Evolutionary conservation across 1,140 invertebrate genomes (phyloP).

Genomic region (Sminthurinus signatus): DNA sequence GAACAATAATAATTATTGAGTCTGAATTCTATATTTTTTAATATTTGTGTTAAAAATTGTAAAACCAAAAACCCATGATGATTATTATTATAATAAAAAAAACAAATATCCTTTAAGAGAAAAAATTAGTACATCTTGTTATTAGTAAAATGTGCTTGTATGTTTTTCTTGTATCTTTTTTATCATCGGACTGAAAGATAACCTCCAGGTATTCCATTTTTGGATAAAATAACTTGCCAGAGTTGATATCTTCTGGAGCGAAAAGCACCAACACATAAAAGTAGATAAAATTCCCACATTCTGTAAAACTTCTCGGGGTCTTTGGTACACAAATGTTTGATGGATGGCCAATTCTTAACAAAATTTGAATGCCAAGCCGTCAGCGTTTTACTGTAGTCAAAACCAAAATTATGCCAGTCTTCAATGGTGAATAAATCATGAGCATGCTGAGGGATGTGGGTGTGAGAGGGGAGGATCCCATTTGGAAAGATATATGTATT

Average conservation of each 20-base stretch:
- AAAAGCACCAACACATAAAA: neutral
- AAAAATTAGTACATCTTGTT: too few species aligned
- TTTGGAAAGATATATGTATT: conserved; percentile 39
- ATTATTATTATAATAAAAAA: too few species aligned
- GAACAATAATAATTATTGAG: too few species aligned
- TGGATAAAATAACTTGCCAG: conserved; percentile 18
- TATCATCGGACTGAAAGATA: conserved; percentile 8
- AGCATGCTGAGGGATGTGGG: conserved; percentile 23
- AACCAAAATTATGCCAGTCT: conserved; percentile 40
- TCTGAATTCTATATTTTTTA: too few species aligned
- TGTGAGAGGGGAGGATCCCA: conserved; percentile 32
- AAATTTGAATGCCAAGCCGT: conserved; percentile 16
- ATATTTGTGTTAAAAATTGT: too few species aligned
- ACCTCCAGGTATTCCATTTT: conserved; percentile 13
- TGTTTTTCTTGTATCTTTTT: too few species aligned
- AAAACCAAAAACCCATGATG: too few species aligned
- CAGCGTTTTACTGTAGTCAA: conserved; percentile 19
- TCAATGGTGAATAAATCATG: conserved; percentile 33
- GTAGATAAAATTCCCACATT: conserved; percentile 25
- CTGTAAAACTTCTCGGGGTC: conserved; percentile 8
- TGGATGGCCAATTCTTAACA: conserved; percentile 11
- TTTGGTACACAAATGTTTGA: neutral
- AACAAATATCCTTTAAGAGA: too few species aligned
- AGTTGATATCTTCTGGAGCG: conserved; percentile 3
- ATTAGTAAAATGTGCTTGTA: too few species aligned